Percentiles rank a stretch among this genome's conserved stretches.
Conservation (phyloP, 1,140 invertebrate genomes). For the Bombus haemorrhoidalis region DNA sequence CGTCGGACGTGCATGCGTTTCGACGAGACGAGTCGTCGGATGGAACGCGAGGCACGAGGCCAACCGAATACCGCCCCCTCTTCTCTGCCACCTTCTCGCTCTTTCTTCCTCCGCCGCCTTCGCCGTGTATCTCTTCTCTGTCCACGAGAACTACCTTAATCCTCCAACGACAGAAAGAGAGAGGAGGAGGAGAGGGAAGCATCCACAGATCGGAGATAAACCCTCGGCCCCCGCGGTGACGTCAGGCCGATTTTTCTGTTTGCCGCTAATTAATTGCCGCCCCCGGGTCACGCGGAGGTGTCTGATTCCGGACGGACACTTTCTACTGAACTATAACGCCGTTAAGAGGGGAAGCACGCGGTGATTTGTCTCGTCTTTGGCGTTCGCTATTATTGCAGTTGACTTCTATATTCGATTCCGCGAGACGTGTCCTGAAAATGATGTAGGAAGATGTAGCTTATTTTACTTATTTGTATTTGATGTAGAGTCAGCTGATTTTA, state of each 20-base stretch:
- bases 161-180: not conserved
- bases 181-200: too few species aligned
- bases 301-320: not conserved
- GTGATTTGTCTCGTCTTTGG: not conserved
- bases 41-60: conserved; percentile 79
- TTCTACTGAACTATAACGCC: not conserved
- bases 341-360: not conserved
- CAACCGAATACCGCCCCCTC: conserved; percentile 68
- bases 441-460: not conserved
- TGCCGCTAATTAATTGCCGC: conserved; percentile 23
- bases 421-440: not conserved
- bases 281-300: not conserved
- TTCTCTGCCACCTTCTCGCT: conserved; percentile 31
- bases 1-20: conserved; percentile 74
- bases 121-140: conserved; percentile 23
- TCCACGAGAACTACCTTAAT: conserved; percentile 17
- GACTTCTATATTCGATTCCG: not conserved
- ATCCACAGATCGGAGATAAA: conserved; percentile 29
- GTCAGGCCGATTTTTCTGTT: conserved; percentile 27
- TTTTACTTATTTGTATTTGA: not conserved
- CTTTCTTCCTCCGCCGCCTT: conserved; percentile 23
- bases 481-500: too few species aligned
- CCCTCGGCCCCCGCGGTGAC: not conserved
- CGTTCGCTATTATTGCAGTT: not conserved
- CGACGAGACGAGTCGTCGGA: conserved; percentile 70